A percentile compares a stretch with the other conserved stretches of the same genome.
Conservation (phyloP, 2,113 vertebrate species). For the Butastur rufipennis region DNA sequence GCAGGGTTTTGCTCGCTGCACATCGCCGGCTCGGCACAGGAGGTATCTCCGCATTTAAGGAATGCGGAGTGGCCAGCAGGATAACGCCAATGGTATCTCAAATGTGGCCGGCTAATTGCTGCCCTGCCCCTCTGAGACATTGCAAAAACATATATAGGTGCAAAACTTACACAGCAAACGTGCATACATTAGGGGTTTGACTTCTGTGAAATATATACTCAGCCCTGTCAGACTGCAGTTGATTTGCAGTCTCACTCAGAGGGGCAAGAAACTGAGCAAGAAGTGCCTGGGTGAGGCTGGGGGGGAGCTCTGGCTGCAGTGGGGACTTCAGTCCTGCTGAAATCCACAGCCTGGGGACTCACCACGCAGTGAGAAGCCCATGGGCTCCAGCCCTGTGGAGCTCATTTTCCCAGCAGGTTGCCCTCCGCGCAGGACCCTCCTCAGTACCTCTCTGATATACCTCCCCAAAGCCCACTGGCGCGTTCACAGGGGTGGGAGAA, state of each 20-base stretch:
- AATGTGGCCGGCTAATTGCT: background rate
- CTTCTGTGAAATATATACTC: background rate
- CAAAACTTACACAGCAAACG: background rate
- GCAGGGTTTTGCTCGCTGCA: background rate
- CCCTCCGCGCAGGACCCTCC: rapidly evolving
- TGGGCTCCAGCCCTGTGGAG: rapidly evolving
- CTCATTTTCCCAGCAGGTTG: background rate
- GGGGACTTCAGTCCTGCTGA: background rate
- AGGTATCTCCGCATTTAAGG: background rate
- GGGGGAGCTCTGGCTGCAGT: background rate
- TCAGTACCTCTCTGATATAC: too few species aligned
- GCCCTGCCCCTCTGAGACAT: background rate
- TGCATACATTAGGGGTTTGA: background rate
- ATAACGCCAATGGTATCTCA: background rate
- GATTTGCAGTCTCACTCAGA: background rate
- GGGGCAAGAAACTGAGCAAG: rapidly evolving
- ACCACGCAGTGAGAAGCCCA: rapidly evolving
- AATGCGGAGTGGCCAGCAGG: background rate
- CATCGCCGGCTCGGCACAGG: background rate
- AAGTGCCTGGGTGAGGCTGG: background rate
- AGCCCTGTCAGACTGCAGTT: background rate
- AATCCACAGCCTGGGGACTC: background rate
- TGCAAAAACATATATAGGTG: background rate
- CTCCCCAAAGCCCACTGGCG: background rate
- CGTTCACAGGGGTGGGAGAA: background rate